These are phyloP conservation scores for Phocoena phocoena DNA, from an alignment of 2,113 vertebrate genomes.

Conservation along the genomic window DNA sequence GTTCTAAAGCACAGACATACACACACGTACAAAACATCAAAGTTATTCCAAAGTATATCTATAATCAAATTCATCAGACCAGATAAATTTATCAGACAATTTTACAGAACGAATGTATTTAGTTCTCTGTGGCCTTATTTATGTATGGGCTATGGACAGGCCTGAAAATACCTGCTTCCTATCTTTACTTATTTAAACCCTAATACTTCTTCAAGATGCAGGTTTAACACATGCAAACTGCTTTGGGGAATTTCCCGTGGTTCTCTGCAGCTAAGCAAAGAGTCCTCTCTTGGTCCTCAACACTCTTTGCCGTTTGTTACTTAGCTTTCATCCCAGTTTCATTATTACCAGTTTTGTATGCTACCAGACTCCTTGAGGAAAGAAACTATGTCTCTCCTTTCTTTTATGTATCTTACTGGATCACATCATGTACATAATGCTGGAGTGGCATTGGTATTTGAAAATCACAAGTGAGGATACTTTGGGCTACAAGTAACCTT, in stretches of 20 bases:
- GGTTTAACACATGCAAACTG: neutral
- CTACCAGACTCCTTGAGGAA: neutral
- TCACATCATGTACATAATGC: neutral
- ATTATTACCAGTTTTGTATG: neutral
- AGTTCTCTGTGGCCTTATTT: neutral
- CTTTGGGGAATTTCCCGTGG: neutral
- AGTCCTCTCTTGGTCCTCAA: neutral
- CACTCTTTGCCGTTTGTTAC: neutral
- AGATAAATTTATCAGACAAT: neutral
- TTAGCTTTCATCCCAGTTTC: neutral
- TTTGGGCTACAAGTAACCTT: neutral
- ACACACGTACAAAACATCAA: neutral
- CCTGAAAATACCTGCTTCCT: neutral
- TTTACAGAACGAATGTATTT: neutral
- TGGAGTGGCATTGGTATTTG: neutral
- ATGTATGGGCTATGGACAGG: neutral
- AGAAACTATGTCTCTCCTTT: neutral
- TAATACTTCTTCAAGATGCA: neutral
- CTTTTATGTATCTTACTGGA: neutral
- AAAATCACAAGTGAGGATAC: neutral
- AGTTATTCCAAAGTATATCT: neutral
- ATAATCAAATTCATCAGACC: neutral
- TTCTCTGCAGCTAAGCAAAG: neutral
- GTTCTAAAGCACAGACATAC: neutral
- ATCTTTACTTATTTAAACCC: neutral